Evolutionary conservation across 2,113 vertebrate genomes (phyloP), one percentile per base, ranked within the genome.

Genomic region (Sapajus apella): DNA sequence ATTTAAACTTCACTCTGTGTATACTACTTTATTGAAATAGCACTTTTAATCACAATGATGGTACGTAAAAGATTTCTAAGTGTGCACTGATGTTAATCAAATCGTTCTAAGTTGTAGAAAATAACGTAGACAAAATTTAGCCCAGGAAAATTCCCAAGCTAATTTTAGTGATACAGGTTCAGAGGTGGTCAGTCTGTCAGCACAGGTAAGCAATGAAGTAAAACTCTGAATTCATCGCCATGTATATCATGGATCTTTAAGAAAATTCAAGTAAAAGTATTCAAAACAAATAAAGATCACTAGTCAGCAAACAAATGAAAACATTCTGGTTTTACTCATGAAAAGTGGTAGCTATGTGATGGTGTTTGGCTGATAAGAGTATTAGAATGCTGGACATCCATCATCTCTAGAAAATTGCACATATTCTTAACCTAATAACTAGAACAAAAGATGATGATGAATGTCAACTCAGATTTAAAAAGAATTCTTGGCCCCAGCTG

Each of bases 321-420:
- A 64, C 64, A 43, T 80, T 85, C 30, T 70, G 16, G 13, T 93
- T 88, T 55, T 93, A 81, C 56, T 27, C 8, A 5, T 50, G 13
- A 90, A 89, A 87, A 64, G 93, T 89, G 89, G 84, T 43, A 87
- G 75, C 87, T 98, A 96, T 95, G 96, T 98, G 95, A 96, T 97
- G 98, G 98, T 98, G 96, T 98, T 99, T 98, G 96, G 97, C 96
- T 98, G 97, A 96, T 98, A 98, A 97, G 76, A 83, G 82, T 98
- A 98, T 98, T 97, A 97, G 94, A 97, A 98, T 87, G 68, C 91
- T 96, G 96, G 97, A 87, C 56, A 95, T 98, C 98, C 97, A 98
- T 98, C 98, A 97, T 98, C 86, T 55, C 27, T 72, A 50, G 45
- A 91, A 87, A 56, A 50, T 17, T 47, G 9, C 72, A 16, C 18